A percentile compares a stretch with the other conserved stretches of the same genome.
phyloP scores from a whole-genome alignment of 1,140 invertebrate genomes.

The Lordiphosa clarofinis region DNA sequence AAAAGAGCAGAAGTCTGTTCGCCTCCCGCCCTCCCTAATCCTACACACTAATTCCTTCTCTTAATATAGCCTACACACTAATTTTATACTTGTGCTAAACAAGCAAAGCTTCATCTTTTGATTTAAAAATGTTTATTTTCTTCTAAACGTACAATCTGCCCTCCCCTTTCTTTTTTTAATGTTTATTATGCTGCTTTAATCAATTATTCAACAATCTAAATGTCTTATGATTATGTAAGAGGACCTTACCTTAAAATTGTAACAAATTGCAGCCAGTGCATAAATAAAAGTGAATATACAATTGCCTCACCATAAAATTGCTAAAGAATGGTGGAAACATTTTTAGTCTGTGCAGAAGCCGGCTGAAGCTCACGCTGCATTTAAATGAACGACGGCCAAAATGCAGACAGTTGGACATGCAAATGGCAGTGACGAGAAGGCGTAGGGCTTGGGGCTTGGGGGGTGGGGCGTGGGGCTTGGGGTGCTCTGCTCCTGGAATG shows the following conservation, averaged over 20 bases:
- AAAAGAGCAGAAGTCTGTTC: no score
- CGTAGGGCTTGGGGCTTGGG: background rate
- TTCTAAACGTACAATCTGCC: no score
- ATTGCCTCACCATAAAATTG: constrained; percentile 42
- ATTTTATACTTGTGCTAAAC: no score
- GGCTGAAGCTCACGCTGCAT: constrained; percentile 43
- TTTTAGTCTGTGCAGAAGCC: constrained; percentile 24
- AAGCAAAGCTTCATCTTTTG: no score
- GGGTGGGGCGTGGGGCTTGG: background rate
- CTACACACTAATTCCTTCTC: no score
- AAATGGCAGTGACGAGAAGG: constrained; percentile 59
- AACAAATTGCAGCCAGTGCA: constrained; percentile 60
- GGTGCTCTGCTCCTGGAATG: constrained; percentile 32
- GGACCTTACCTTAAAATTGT: constrained; percentile 1
- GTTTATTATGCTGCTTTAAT: no score
- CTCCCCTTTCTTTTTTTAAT: no score
- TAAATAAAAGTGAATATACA: background rate
- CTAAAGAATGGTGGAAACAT: constrained; percentile 29
- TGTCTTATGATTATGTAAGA: no score
- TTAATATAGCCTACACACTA: no score
- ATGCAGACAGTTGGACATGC: constrained; percentile 68
- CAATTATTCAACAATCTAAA: no score
- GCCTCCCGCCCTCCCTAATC: no score
- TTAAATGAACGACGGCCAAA: constrained; percentile 63
- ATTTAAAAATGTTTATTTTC: no score